Evolutionary conservation across 2,888 invertebrate genomes (phyloP), one percentile per base, ranked within the genome.

Genomic region (Biston betularia): DNA sequence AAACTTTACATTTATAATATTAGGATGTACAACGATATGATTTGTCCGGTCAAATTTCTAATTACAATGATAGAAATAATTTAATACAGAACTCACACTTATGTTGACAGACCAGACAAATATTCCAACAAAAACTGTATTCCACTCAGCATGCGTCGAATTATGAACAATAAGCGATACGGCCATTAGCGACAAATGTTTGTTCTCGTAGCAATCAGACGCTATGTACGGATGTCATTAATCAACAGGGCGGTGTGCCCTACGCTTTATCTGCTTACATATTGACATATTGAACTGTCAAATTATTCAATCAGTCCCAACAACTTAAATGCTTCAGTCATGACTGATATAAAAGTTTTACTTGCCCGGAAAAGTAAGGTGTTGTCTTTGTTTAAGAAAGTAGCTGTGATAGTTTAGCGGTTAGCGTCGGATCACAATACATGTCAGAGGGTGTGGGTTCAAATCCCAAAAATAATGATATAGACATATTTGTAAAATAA

Each of bases 131-230:
- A 57, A 48, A 57, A 38, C 57, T 11, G 1, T 12, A 9, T 38
- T 7, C 24, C 57, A 12, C 38, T 58, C 38, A 15, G 56, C 56
- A 58, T 12, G 44, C 54, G 24, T 71, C 65, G 50, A 73, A 74
- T 86, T 85, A 88, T 88, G 87, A 83, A 84, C 80, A 87, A 87
- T 88, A 85, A 73, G 70, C 70, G 71, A 72, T 72, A 38, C 52
- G 65, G 44, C 86, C 86, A 89, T 88, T 89, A 87, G 86, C 81
- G 85, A 87, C 89, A 88, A 89, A 88, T 89, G 88, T 89, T 87
- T 77, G 83, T n/a, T n/a, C n/a, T n/a, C n/a, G n/a, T 79, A 81
- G 83, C 87, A 88, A 89, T 88, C 87, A 87, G 84, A 83, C 78
- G 71, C 71, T 77, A 81, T 71, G 78, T 76, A 74, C 68, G 78